phyloP scores from a whole-genome alignment of 1,140 invertebrate genomes.

The Drosophila leontia region DNA sequence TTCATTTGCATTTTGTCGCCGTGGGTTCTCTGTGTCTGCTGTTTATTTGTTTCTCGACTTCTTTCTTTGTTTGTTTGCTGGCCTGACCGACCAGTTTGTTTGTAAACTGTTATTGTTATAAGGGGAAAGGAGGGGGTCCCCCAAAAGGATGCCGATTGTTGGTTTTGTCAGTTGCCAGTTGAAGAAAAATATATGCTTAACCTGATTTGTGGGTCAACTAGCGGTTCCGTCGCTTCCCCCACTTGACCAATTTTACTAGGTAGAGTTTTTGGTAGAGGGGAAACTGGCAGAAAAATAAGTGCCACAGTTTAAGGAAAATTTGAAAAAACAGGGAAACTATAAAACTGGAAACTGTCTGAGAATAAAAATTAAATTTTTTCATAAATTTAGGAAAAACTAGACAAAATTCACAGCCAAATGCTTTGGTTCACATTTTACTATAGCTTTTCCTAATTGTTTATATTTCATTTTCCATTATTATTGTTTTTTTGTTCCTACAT shows the following conservation, averaged over 20 bases:
- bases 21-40: constrained; percentile 22
- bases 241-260: constrained; percentile 1
- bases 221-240: constrained; percentile 12
- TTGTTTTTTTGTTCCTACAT: background rate
- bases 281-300: background rate
- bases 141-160: constrained; percentile 44
- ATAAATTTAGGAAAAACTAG: background rate
- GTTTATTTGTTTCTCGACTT: constrained; percentile 22
- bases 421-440: background rate
- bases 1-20: constrained; percentile 69
- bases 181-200: constrained; percentile 3
- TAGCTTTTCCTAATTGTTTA: background rate
- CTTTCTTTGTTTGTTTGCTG: constrained; percentile 25
- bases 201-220: constrained; percentile 60
- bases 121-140: background rate
- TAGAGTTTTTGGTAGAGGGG: background rate
- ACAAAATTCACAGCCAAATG: background rate
- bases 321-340: background rate
- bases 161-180: constrained; percentile 10
- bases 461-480: background rate
- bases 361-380: background rate
- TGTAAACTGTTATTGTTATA: constrained; percentile 48
- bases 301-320: background rate
- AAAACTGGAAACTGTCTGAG: background rate
- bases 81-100: constrained; percentile 16